Evolutionary conservation across 2,888 invertebrate species (phyloP).

Genomic region (Panopea generosa): DNA sequence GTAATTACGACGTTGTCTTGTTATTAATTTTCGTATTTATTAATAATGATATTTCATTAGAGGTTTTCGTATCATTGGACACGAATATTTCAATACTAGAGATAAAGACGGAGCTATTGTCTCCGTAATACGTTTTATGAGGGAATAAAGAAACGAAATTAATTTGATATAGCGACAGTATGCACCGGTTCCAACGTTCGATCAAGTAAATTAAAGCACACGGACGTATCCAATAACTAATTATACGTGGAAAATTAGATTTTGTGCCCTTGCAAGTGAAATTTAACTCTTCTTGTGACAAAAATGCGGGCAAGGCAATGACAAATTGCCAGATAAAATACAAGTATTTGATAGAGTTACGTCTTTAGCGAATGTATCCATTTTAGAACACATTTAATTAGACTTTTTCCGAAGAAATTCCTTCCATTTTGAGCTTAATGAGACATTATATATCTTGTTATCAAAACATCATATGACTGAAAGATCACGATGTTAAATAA

Average conservation of each 20-base stretch:
- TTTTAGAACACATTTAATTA: slow-evolving; percentile 42
- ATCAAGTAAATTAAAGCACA: slow-evolving; percentile 56
- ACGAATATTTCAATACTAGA: background rate
- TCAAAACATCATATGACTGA: background rate
- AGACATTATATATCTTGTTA: slow-evolving; percentile 2
- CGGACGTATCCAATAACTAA: slow-evolving; percentile 61
- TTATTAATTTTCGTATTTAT: slow-evolving; percentile 47
- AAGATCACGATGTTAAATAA: slow-evolving; percentile 10
- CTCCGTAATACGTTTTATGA: slow-evolving; percentile 60
- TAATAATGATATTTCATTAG: slow-evolving; percentile 52
- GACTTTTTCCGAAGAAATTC: slow-evolving; percentile 26
- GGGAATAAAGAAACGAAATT: slow-evolving; percentile 61
- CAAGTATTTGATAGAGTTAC: slow-evolving; percentile 48
- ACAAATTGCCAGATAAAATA: slow-evolving; percentile 65
- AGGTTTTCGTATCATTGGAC: background rate
- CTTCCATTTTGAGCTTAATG: slow-evolving; percentile 1
- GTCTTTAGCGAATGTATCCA: slow-evolving; percentile 31
- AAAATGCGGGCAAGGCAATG: slow-evolving; percentile 61
- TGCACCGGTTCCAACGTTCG: slow-evolving; percentile 18
- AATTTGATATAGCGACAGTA: slow-evolving; percentile 51
- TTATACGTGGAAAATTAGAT: slow-evolving; percentile 65
- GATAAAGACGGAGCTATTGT: slow-evolving; percentile 21
- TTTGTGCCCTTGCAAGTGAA: slow-evolving; percentile 52
- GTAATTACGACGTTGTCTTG: slow-evolving; percentile 23
- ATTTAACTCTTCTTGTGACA: slow-evolving; percentile 60